Evolutionary conservation across 92 coral and sea anemone genomes (phyloP).

Genomic region (Desmophyllum pertusum): DNA sequence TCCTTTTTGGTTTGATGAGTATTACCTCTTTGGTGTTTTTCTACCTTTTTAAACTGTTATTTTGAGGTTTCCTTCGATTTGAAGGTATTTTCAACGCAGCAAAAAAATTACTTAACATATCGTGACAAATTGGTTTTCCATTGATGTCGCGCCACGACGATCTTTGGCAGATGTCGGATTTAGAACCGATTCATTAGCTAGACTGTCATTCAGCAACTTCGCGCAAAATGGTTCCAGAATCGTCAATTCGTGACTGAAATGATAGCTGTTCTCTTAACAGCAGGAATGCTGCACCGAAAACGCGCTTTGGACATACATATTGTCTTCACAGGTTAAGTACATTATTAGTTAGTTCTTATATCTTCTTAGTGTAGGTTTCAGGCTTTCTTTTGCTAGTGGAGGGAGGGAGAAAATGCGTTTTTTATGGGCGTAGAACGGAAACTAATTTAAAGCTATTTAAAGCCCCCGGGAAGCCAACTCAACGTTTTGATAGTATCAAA

Average conservation of each 20-base stretch:
- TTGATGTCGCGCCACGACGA: not conserved
- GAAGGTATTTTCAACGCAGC: no score
- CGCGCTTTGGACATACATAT: not conserved
- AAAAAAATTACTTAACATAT: no score
- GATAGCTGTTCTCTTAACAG: not conserved
- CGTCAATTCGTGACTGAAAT: not conserved
- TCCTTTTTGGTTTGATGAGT: no score
- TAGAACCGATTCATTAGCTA: not conserved
- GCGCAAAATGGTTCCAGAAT: not conserved
- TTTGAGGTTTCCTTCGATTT: no score
- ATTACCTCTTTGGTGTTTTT: no score
- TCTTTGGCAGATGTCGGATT: not conserved
- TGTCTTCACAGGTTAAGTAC: no score
- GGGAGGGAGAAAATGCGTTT: not conserved
- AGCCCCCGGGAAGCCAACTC: not conserved
- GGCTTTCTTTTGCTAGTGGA: not conserved
- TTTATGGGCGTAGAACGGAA: not conserved
- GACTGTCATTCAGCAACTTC: not conserved
- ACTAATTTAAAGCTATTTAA: not conserved
- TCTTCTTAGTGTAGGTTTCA: not conserved
- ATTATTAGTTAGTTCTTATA: not conserved
- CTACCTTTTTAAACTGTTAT: no score
- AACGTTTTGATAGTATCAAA: not conserved
- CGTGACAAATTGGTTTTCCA: not conserved
- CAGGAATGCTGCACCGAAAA: not conserved